Evolutionary conservation across 1,140 invertebrate species (phyloP), one percentile per base, ranked within the genome.

Genomic region (Drosophila arawakana): DNA sequence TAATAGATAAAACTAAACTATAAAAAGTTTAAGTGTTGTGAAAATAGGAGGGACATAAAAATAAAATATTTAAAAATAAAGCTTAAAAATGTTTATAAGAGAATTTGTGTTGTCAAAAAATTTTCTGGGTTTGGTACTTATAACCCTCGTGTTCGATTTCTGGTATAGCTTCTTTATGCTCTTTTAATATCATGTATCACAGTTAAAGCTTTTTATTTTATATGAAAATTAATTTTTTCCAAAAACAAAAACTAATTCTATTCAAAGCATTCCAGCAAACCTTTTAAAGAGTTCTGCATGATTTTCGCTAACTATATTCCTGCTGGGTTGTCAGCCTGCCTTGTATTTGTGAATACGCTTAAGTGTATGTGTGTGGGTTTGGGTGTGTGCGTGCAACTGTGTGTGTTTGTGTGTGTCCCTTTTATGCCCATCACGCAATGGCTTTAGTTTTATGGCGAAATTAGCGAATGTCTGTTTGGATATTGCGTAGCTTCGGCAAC

Each of bases 401-500:
- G 25, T 41, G 34, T 76, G 41, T 65, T n/a, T 52, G 25, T 69
- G 61, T 81, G 52, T 76, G 65, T 71, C 67, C 71, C 72, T 81
- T 82, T 80, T 81, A 70, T 80, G 81, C 65, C 70, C 62, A 77
- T 67, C 84, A 86, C 83, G 83, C 83, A 89, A 86, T 80, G 77
- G 80, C 62, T 70, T 83, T 89, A 89, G 83, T 83, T 89, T 86
- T 80, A 86, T 86, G 84, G 65, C 70, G 80, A 86, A 86, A 86
- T 86, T 86, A 88, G 83, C 72, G 68, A 76, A 86, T 73, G 52
- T 60, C 60, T 70, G 43, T 58, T 44, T 37, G 65, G 52, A 73
- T 74, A 65, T 54, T 63, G 41, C 70, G 65, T 65, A 61, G 63
- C 76, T 54, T 60, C 50, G 59, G 50, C 75, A 75, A 77, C 76